These are phyloP conservation scores for Sciurus vulgaris DNA, from an alignment of 2,797 vertebrate species.

Conservation along the genomic window DNA sequence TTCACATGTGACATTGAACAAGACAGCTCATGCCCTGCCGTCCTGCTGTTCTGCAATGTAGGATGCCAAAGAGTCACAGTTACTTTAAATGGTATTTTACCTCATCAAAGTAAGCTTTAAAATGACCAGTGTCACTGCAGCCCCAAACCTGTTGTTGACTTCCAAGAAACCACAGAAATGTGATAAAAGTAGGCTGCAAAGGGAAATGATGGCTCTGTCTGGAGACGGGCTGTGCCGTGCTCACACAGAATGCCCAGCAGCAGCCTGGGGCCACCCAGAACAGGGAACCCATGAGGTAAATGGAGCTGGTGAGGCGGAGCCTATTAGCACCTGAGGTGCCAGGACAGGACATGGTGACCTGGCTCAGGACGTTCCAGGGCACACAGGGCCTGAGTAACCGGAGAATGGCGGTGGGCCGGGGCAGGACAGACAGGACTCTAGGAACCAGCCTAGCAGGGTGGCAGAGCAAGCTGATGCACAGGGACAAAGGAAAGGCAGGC, in stretches of 20 bases:
- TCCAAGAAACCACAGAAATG: constrained; percentile 22
- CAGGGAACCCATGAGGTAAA: rapidly evolving
- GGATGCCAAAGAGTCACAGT: neutral
- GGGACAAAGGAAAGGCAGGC: no score
- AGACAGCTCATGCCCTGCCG: neutral
- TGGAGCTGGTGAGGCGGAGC: neutral
- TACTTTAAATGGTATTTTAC: neutral
- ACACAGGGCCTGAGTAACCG: no score
- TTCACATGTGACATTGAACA: neutral
- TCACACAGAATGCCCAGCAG: no score
- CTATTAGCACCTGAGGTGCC: neutral
- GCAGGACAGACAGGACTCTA: neutral
- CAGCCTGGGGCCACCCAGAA: neutral
- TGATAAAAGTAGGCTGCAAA: neutral
- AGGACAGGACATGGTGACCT: neutral
- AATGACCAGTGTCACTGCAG: neutral
- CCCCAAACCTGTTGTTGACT: neutral
- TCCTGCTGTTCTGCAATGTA: neutral
- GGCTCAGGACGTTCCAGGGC: neutral
- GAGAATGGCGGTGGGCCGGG: neutral
- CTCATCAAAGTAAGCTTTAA: neutral
- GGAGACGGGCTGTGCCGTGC: neutral
- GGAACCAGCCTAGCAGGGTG: neutral
- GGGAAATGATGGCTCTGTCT: neutral
- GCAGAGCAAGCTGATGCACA: neutral